Evolutionary conservation across 1,140 invertebrate species (phyloP), one percentile per base, ranked within the genome.

Genomic region (Babylonia areolata): DNA sequence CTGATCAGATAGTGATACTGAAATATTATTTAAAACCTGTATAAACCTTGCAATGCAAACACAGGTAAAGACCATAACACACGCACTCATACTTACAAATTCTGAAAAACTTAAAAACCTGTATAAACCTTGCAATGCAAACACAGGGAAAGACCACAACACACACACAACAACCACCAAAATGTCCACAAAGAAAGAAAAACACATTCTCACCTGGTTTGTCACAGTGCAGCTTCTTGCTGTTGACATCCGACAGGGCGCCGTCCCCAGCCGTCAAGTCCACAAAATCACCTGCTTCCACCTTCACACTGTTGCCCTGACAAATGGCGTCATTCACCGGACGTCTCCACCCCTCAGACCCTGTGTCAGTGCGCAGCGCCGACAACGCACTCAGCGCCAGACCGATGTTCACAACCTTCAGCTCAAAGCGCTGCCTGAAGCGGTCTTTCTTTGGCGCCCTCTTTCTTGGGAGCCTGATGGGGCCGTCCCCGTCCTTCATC

Each of bases 171-270:
- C 46, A n/a, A n/a, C n/a, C n/a, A n/a, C n/a, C n/a, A n/a, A n/a
- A n/a, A n/a, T n/a, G n/a, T n/a, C n/a, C n/a, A n/a, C 46, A 1
- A 51, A 12, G 9, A 51, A 51, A 51, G 9, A 9, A 69, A 9
- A 28, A 69, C 17, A 69, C 1, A 35, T 15, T 40, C 75, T 77
- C 75, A 82, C 81, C 81, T 69, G 81, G 81, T 40, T 82, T 82
- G 40, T 82, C 81, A 39, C 81, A 82, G 81, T 58, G 37, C 2
- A 39, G 20, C 64, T 64, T 82, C 64, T 58, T 51, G 23, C 33
- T 69, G 33, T 39, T 58, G 42, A n/a, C 33, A 17, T 58, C 54
- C 2, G 54, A 15, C 17, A 23, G 54, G 33, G 58, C 20, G 3
- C 33, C 11, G 15, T 58, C 54, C 35, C 39, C 81, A 33, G 23